A percentile compares a stretch with the other conserved stretches of the same genome.
Evolutionary conservation across 2,888 invertebrate species (phyloP).

Genomic region (Diarsia brunnea): DNA sequence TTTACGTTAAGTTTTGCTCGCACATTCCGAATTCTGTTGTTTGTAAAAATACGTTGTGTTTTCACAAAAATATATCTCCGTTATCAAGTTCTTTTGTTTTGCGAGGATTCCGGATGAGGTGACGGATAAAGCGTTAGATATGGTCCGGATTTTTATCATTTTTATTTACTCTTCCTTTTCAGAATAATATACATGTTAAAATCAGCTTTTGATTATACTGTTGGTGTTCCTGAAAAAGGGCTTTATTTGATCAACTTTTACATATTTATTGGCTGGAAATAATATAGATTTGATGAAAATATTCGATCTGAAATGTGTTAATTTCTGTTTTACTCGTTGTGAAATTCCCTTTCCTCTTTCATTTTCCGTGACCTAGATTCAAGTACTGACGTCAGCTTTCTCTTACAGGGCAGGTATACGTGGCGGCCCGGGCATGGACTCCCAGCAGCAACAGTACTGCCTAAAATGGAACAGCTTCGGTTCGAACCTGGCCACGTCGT

Average conservation of each 20-base stretch:
- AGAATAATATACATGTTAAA: conserved; percentile 8
- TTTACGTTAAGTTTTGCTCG: conserved; percentile 29
- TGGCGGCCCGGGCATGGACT: conserved; percentile 96
- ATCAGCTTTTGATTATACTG: conserved; percentile 18
- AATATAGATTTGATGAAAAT: background rate
- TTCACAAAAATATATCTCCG: conserved; percentile 24
- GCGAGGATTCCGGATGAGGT: conserved; percentile 8
- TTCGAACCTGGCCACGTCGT: conserved; percentile 97
- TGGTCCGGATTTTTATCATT: conserved; percentile 18
- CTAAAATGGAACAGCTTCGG: conserved; percentile 99
- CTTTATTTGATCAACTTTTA: background rate
- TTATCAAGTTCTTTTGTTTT: conserved; percentile 29
- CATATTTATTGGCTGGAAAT: background rate
- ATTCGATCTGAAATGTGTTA: background rate
- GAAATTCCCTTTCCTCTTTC: background rate
- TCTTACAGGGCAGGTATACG: conserved; percentile 92
- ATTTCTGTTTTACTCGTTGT: background rate
- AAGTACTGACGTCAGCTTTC: conserved; percentile 53
- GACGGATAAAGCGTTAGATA: conserved; percentile 32
- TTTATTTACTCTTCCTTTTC: conserved; percentile 18
- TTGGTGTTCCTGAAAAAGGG: background rate
- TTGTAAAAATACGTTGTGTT: conserved; percentile 35
- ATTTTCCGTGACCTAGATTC: background rate
- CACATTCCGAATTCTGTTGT: conserved; percentile 6
- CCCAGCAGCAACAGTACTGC: conserved; percentile 98